A percentile compares a stretch with the other conserved stretches of the same genome.
Evolutionary conservation across 2,113 vertebrate genomes (phyloP).

Genomic region (Oryzias curvinotus): DNA sequence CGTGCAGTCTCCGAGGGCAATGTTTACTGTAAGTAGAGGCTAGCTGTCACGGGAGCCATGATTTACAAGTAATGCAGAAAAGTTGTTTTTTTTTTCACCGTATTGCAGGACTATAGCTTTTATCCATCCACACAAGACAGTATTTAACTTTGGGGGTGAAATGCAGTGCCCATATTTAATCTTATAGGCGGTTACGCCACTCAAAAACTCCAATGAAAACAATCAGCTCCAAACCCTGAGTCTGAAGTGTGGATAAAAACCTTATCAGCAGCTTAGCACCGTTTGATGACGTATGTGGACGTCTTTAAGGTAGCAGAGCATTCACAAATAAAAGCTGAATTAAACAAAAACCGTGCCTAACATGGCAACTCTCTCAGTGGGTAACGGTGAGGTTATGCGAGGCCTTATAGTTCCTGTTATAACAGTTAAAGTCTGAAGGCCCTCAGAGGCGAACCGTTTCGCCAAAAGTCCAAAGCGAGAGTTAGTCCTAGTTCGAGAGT

Average conservation of each 20-base stretch:
- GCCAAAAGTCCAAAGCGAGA: slow-evolving; percentile 29
- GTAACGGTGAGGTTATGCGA: slow-evolving; percentile 25
- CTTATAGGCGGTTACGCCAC: no score
- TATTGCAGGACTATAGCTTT: slow-evolving; percentile 24
- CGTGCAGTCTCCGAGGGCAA: slow-evolving; percentile 6
- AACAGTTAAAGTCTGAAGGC: slow-evolving; percentile 41
- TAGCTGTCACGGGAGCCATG: slow-evolving; percentile 31
- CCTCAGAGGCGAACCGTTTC: slow-evolving; percentile 28
- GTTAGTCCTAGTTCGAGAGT: slow-evolving; percentile 4
- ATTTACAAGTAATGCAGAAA: slow-evolving; percentile 19
- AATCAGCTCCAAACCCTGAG: no score
- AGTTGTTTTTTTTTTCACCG: slow-evolving; percentile 10
- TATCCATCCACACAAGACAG: slow-evolving; percentile 29
- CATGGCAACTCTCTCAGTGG: not conserved
- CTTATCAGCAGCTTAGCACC: no score
- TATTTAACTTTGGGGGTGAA: not conserved
- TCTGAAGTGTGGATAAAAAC: no score
- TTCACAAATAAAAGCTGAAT: no score
- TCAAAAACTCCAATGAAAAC: no score
- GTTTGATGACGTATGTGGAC: no score
- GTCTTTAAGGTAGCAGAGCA: no score
- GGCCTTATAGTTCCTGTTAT: slow-evolving; percentile 33
- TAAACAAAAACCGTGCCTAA: no score
- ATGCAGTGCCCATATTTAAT: not conserved
- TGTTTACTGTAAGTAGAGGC: slow-evolving; percentile 35